phyloP scores from a whole-genome alignment of 2,888 invertebrate species.

The Hofmannophila pseudospretella region DNA sequence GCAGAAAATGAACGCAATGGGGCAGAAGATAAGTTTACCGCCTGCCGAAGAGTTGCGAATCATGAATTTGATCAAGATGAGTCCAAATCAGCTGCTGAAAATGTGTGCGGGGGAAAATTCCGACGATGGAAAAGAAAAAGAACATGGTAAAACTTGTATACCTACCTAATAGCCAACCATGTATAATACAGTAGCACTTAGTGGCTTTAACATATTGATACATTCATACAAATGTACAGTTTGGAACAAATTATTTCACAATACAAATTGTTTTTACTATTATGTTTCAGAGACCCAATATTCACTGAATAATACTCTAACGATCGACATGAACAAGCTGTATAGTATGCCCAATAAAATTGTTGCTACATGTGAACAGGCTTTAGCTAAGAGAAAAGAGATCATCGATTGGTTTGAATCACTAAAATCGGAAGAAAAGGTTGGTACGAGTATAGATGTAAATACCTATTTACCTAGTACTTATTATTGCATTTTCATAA shows the following conservation, averaged over 20 bases:
- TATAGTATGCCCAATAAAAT: constrained; percentile 50
- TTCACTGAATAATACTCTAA: constrained; percentile 12
- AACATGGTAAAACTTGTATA: too few species aligned
- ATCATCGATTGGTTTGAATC: constrained; percentile 57
- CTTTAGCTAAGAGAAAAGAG: constrained; percentile 49
- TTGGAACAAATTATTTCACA: too few species aligned
- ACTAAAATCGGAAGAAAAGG: constrained; percentile 44
- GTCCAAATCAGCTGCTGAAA: constrained; percentile 50
- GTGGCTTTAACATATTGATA: too few species aligned
- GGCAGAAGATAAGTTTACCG: constrained; percentile 40
- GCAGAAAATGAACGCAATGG: constrained; percentile 37
- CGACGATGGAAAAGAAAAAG: too few species aligned
- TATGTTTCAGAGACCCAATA: neutral
- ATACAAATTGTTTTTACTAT: too few species aligned
- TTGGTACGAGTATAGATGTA: constrained; percentile 17
- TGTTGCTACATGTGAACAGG: constrained; percentile 51
- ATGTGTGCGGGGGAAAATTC: constrained; percentile 31
- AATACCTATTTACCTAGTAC: too few species aligned
- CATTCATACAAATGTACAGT: too few species aligned
- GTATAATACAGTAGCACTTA: too few species aligned
- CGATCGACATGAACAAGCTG: constrained; percentile 43
- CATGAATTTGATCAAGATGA: constrained; percentile 55
- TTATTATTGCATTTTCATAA: too few species aligned
- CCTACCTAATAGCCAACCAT: too few species aligned
- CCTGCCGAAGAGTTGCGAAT: constrained; percentile 48